Base-by-base conservation (phyloP, 2,888 invertebrate species). In the Pteria penguin region DNA sequence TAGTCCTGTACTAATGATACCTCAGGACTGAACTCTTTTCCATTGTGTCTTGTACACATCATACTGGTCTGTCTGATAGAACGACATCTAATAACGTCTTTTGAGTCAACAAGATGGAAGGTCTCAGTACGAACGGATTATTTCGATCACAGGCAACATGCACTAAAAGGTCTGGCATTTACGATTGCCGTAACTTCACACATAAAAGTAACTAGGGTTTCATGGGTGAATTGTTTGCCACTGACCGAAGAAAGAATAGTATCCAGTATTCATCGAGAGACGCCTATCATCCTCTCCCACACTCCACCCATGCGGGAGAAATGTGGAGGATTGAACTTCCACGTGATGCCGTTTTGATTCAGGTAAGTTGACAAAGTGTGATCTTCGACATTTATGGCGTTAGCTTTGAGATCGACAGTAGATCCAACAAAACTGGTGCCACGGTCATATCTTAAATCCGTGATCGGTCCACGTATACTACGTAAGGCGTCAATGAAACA, bases 271-370 rank as follows among this genome's bases (percentile, higher is more conserved):
- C 78, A 22, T 14, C 75, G 29, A 0, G 58, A 29, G 14, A 78
- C 55, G 24, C 74, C 78, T 18, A 74, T 78, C 66, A 78, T 54
- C 14, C 78, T 29, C 33, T 74, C 73, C 73, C 73, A 74, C n/a
- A 55, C 62, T 24, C 77, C 73, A 11, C 73, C 77, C 71, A 78
- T 78, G 60, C 73, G 77, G n/a, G 77, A 70, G 22, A 70, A 54
- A 65, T 76, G 5, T 68, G 76, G 77, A 29, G 18, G 61, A 24
- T 78, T 78, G 54, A 78, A 75, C 24, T 31, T 67, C 78, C 75
- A 78, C 1, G 54, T 27, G 52, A 58, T 32, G 2, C 75, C 65
- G 8, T 24, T 65, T 26, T 65, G 14, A 31, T 61, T 26, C 45
- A 76, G 66, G 27, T 45, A 45, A 45, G 18, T 45, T 45, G 45